phyloP scores from a whole-genome alignment of 2,888 invertebrate genomes.

The Zhuqinia jingwanae region DNA sequence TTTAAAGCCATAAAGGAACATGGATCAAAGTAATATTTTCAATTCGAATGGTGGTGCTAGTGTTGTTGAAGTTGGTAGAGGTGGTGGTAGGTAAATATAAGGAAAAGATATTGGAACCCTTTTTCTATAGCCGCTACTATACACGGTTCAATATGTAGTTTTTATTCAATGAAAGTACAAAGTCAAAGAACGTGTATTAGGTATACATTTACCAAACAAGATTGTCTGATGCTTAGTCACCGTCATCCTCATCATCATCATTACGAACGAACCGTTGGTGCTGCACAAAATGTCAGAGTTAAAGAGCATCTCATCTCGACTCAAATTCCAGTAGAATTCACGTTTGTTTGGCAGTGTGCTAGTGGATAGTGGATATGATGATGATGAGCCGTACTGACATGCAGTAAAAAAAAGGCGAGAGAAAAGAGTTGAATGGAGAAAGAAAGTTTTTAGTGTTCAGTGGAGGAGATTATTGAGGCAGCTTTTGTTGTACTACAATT shows the following conservation, averaged over 20 bases:
- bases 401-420: not conserved
- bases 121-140: too few relatives aligned
- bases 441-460: not conserved
- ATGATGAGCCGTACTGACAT: slow-evolving; percentile 24
- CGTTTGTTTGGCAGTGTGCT: not conserved
- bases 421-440: too few relatives aligned
- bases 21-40: slow-evolving; percentile 23
- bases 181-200: too few relatives aligned
- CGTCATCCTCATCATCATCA: slow-evolving; percentile 22
- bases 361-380: not conserved
- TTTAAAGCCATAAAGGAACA: slow-evolving; percentile 5
- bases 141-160: too few relatives aligned
- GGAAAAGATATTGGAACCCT: too few relatives aligned
- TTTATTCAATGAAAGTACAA: too few relatives aligned
- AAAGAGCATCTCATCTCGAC: slow-evolving; percentile 61
- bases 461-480: slow-evolving; percentile 36
- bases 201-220: too few relatives aligned
- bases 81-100: not conserved
- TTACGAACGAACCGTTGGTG: slow-evolving; percentile 4
- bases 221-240: too few relatives aligned
- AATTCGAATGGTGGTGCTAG: slow-evolving; percentile 7
- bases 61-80: too few relatives aligned
- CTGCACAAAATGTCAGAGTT: slow-evolving; percentile 65
- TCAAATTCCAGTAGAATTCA: slow-evolving; percentile 43
- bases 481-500: not conserved